These are phyloP conservation scores for Eufriesea mexicana DNA, from an alignment of 1,140 invertebrate genomes.

Conservation along the genomic window DNA sequence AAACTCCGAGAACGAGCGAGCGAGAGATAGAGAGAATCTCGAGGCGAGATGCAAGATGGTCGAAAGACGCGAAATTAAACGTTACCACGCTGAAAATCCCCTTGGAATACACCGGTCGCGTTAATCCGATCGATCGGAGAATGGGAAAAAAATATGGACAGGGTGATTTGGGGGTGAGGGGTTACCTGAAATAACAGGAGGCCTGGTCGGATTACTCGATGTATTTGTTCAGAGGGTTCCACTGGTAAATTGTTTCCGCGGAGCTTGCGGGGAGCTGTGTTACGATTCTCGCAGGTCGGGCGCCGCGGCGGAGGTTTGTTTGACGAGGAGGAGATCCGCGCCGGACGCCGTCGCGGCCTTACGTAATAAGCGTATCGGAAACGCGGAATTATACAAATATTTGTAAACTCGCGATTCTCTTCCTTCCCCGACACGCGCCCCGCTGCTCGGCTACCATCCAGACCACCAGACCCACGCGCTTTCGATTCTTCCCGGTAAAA, in stretches of 20 bases:
- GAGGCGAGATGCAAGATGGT: no score
- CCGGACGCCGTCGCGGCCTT: neutral
- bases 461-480: neutral
- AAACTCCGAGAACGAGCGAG: neutral
- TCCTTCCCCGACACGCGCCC: no score
- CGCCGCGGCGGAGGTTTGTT: slow-evolving; percentile 29
- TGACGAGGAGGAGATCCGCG: slow-evolving; percentile 12
- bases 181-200: slow-evolving; percentile 67
- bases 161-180: slow-evolving; percentile 48
- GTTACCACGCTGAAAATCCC: neutral
- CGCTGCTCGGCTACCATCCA: no score
- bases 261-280: slow-evolving; percentile 12
- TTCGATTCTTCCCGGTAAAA: neutral
- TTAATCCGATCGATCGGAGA: slow-evolving; percentile 57
- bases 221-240: slow-evolving; percentile 63
- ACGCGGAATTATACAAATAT: neutral
- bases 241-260: slow-evolving; percentile 58
- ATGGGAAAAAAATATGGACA: slow-evolving; percentile 39
- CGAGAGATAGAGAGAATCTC: no score
- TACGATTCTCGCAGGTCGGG: slow-evolving; percentile 13
- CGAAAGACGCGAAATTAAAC: neutral
- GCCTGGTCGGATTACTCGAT: slow-evolving; percentile 55
- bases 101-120: slow-evolving; percentile 45
- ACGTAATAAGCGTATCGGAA: neutral
- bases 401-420: slow-evolving; percentile 3